Base-by-base conservation (phyloP, 2,797 vertebrate species). In the Podarcis siculus region DNA sequence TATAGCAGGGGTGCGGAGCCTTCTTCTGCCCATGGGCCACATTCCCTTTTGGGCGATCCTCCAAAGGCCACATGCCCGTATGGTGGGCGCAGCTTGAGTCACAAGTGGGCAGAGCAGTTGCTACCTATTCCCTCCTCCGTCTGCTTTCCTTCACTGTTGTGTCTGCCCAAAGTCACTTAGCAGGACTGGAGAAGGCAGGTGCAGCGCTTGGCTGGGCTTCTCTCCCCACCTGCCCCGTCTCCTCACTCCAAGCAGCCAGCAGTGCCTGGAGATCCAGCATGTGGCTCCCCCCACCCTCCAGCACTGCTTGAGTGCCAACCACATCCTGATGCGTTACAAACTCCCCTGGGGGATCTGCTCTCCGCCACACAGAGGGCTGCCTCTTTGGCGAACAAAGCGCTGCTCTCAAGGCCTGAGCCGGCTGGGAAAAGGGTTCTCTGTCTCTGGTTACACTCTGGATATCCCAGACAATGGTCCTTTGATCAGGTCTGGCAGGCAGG, bases 391-490 rank as follows among this genome's bases (percentile, higher is more conserved):
- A 83, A 83, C 81, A 79, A 88, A 71, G 81, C 27, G 0, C 30
- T 13, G 9, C 2, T 30, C 72, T 88, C 81, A 72, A 12, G 67
- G 3, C 66, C 30, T 39, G 35, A 37, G 42, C 10, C 19, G 9
- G 66, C 35, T 66, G 5, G 67, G 67, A 8, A 83, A 72, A 21
- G 15, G 27, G 27, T 27, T 71, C 17, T 37, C 76, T 37, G 37
- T 73, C 86, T 87, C 78, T 23, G 30, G 78, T 87, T 87, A 80
- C 86, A 8, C 45, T 72, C 35, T 8, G 32, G 58, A 35, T 49
- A 12, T 39, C 86, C 37, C 67, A 80, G n/a, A 79, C 87, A 79
- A 80, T 80, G 37, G 39, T 15, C 21, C 69, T 79, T 66, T 64
- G 72, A 77, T 67, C 80, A 6, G 25, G 80, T 3, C 42, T 67